These are phyloP conservation scores for Macrosteles quadrilineatus DNA, from an alignment of 1,140 invertebrate species.

Conservation along the genomic window DNA sequence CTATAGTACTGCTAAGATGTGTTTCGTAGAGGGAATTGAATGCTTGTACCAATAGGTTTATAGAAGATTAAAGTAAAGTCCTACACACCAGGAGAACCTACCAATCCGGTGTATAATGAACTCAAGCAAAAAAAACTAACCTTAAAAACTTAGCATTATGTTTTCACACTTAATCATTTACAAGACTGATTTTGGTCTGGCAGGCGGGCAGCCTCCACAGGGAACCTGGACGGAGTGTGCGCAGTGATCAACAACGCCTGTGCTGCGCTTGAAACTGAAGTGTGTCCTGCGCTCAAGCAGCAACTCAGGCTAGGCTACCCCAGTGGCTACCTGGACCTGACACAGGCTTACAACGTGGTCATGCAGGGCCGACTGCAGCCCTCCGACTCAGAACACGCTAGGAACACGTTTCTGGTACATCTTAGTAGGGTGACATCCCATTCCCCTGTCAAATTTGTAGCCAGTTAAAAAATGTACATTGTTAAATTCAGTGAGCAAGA, in stretches of 20 bases:
- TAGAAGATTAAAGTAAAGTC: no score
- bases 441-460: no score
- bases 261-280: constrained; percentile 84
- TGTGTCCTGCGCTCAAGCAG: constrained; percentile 72
- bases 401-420: constrained; percentile 67
- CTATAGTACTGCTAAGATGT: no score
- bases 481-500: no score
- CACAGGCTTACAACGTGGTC: constrained; percentile 77
- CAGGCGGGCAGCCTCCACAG: constrained; percentile 83
- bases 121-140: no score
- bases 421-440: no score
- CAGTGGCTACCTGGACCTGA: constrained; percentile 79
- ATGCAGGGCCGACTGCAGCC: constrained; percentile 78
- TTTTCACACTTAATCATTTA: no score
- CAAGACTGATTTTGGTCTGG: background rate
- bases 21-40: no score
- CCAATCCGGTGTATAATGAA: no score
- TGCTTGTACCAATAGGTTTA: no score
- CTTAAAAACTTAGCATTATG: no score
- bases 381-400: constrained; percentile 76
- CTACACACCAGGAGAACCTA: no score
- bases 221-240: constrained; percentile 93
- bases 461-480: constrained; percentile 22
- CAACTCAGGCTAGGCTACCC: constrained; percentile 83
- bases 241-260: constrained; percentile 95